These are phyloP conservation scores for Heliopora coerulea DNA, from an alignment of 92 coral and sea anemone species.

Conservation along the genomic window DNA sequence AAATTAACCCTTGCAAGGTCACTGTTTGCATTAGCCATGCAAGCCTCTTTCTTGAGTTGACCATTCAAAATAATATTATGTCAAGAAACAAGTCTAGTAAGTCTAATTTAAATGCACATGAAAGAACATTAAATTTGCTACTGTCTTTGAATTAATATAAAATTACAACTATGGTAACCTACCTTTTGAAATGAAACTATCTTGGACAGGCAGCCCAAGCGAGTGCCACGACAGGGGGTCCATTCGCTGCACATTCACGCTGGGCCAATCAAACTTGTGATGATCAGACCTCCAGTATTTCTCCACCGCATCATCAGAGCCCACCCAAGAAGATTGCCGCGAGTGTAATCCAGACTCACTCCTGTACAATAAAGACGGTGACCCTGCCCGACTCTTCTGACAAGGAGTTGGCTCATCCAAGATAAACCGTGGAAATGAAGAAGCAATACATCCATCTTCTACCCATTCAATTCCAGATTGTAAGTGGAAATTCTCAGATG, in stretches of 20 bases:
- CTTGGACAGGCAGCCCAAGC: slow-evolving; percentile 76
- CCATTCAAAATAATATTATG: no score
- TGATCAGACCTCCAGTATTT: slow-evolving; percentile 87
- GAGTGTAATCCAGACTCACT: background rate
- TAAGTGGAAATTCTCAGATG: background rate
- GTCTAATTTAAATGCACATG: no score
- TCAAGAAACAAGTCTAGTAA: no score
- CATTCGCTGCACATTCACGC: slow-evolving; percentile 60
- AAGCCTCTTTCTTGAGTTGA: no score
- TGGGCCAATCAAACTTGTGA: slow-evolving; percentile 95
- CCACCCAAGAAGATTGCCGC: slow-evolving; percentile 26
- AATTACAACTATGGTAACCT: no score
- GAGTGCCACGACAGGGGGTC: slow-evolving; percentile 96
- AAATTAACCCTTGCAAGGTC: no score
- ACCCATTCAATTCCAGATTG: background rate
- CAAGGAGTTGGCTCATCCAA: slow-evolving; percentile 26
- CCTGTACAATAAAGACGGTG: background rate
- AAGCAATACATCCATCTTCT: background rate
- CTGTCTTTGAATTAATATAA: no score
- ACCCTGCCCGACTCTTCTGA: background rate
- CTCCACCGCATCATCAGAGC: slow-evolving; percentile 40
- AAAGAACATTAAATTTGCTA: no score
- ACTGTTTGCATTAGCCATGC: no score
- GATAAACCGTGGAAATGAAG: background rate
- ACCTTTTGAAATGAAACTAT: slow-evolving; percentile 87